These are phyloP conservation scores for Synchiropus splendidus DNA, from an alignment of 2,113 vertebrate genomes.

Conservation along the genomic window DNA sequence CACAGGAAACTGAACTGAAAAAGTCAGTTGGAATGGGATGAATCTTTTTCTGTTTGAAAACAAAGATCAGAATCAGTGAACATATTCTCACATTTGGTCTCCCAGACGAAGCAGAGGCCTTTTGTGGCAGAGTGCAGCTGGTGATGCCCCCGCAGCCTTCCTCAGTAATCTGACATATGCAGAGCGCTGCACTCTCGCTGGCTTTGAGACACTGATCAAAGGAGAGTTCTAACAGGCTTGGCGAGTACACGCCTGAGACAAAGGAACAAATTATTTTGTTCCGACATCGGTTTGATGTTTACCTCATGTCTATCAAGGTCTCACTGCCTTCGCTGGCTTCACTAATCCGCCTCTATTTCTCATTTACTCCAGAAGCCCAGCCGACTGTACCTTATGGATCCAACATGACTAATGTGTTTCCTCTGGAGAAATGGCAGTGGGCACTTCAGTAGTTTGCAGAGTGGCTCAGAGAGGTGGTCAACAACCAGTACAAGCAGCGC, in stretches of 20 bases:
- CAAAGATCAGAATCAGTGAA: slow-evolving; percentile 32
- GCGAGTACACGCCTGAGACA: slow-evolving; percentile 45
- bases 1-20: no score
- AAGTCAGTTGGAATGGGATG: no score
- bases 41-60: slow-evolving; percentile 11
- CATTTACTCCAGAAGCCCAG: neutral
- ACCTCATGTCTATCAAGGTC: slow-evolving; percentile 27
- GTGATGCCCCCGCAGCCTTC: slow-evolving; percentile 37
- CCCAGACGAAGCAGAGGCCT: slow-evolving; percentile 18
- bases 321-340: slow-evolving; percentile 17
- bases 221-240: slow-evolving; percentile 25
- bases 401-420: slow-evolving; percentile 3
- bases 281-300: slow-evolving; percentile 32
- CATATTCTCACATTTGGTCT: slow-evolving; percentile 22
- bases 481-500: no score
- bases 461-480: neutral
- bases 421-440: neutral
- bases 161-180: slow-evolving; percentile 43
- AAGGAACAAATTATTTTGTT: slow-evolving; percentile 43
- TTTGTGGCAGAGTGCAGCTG: slow-evolving; percentile 26
- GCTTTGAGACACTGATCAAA: slow-evolving; percentile 53
- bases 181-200: slow-evolving; percentile 38
- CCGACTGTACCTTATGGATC: neutral
- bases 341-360: slow-evolving; percentile 4
- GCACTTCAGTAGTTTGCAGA: neutral